These are phyloP conservation scores for Candidula unifasciata DNA, from an alignment of 2,888 invertebrate species.

Conservation along the genomic window DNA sequence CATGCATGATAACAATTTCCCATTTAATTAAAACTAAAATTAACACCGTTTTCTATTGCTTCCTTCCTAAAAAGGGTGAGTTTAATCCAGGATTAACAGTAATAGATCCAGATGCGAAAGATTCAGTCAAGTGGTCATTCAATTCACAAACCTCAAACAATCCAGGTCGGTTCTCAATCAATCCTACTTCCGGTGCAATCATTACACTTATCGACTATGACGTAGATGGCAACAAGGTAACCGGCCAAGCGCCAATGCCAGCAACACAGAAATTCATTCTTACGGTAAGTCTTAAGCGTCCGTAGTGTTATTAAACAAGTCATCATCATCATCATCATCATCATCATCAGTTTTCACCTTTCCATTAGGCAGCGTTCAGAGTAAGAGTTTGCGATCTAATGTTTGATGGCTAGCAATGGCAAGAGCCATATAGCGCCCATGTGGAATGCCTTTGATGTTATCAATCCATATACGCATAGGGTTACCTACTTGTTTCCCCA, in stretches of 20 bases:
- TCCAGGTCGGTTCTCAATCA: conserved; percentile 22
- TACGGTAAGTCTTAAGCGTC: not conserved
- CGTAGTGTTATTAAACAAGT: not conserved
- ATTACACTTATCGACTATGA: conserved; percentile 48
- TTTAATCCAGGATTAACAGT: conserved; percentile 14
- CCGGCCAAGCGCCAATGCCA: not conserved
- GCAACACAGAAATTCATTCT: not conserved
- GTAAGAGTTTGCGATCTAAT: no score
- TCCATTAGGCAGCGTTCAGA: no score
- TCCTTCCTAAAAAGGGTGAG: not conserved
- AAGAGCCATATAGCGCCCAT: no score
- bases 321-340: not conserved
- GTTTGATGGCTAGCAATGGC: no score
- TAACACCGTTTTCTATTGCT: no score
- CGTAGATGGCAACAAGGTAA: conserved; percentile 38
- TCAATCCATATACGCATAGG: no score
- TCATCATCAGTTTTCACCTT: no score
- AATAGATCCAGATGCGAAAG: conserved; percentile 19
- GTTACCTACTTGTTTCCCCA: no score
- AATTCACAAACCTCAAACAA: not conserved
- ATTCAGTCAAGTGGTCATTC: conserved; percentile 32
- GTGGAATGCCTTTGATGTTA: no score
- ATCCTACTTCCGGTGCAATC: conserved; percentile 40
- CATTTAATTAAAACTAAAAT: no score
- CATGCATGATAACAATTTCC: no score